Evolutionary conservation across 2,888 invertebrate species (phyloP), one percentile per base, ranked within the genome.

Genomic region (Ferdinandea cuprea): DNA sequence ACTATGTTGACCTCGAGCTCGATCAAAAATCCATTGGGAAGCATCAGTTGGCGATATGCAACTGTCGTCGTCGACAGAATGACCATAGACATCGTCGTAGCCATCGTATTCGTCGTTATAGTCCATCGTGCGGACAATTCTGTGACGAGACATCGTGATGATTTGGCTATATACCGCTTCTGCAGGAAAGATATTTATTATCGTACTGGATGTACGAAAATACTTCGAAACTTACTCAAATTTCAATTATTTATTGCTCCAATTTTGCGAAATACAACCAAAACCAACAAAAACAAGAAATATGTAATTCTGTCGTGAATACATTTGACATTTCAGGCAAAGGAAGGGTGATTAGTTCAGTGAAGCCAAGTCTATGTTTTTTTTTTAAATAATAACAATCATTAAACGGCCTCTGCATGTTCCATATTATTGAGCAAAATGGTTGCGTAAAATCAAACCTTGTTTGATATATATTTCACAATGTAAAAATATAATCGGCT

Each of bases 41-140:
- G 94, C 92, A 92, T 97, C 96, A 88, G 96, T 95, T 2, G 98
- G 98, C 11, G 98, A 98, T 87, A 97, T 94, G 89, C 95, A 96
- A 90, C 94, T 95, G 89, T 97, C 97, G 88, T 98, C 98, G 91
- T 98, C 98, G 44, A 98, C 95, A 2, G 98, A 98, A 90, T 97
- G 96, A 9, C 98, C 98, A 90, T 97, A 98, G 77, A 96, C 97
- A 83, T 91, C 91, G 88, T 97, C 96, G 87, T 96, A 96, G 13
- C 94, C 95, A 88, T 98, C 98, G 89, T 96, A 98, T 88, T 98
- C 98, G 87, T 97, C 97, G 28, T 95, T 94, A 91, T 95, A 96
- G 89, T 95, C 95, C 93, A 96, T 94, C 81, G 95, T 94, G 73
- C 97, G 93, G 69, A 97, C 93, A 91, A 96, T 96, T 85, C 97